Evolutionary conservation across 1,140 invertebrate species (phyloP), one percentile per base, ranked within the genome.

Genomic region (Drosophila sp.): DNA sequence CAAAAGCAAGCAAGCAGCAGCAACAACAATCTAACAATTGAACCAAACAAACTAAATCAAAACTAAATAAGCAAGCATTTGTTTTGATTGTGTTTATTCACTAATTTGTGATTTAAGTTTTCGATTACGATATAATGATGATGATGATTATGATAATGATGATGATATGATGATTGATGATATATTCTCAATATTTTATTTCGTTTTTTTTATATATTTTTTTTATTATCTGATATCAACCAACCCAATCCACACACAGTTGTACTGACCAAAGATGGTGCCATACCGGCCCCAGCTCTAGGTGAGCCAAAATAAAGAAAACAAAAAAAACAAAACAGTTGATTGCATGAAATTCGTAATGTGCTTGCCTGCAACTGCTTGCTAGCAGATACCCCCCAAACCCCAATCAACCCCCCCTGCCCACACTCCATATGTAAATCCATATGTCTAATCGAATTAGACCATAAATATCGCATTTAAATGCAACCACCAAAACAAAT

Each of bases 181-280:
- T 60, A 60, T 47, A 71, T 17, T 17, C 17, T 17, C 17, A 60
- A 41, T 30, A 70, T 72, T 55, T 44, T 72, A 72, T 69, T 63
- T 79, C 79, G 70, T 90, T 47, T 80, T 75, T 66, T 66, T 79
- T 79, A 70, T 90, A 71, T 80, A 69, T 72, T 70, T 79, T 74
- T 89, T 75, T 70, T 82, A 81, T 75, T 81, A 70, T 90, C 79
- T 90, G 72, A 82, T 72, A 82, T 86, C 75, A 86, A 75, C 35
- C 35, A 10, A 38, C 8, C 10, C 35, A 76, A 74, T 71, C 76
- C 71, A 90, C 83, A 90, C 83, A 90, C 94, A 95, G 94, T 95
- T 93, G 94, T 95, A 94, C 94, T 95, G 93, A 93, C 95, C 94
- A 95, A 95, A 94, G 94, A 95, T 93, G 95, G 94, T 94, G 94